Conservation (phyloP, 2,888 invertebrate genomes). For the Trichopoda pennipes region DNA sequence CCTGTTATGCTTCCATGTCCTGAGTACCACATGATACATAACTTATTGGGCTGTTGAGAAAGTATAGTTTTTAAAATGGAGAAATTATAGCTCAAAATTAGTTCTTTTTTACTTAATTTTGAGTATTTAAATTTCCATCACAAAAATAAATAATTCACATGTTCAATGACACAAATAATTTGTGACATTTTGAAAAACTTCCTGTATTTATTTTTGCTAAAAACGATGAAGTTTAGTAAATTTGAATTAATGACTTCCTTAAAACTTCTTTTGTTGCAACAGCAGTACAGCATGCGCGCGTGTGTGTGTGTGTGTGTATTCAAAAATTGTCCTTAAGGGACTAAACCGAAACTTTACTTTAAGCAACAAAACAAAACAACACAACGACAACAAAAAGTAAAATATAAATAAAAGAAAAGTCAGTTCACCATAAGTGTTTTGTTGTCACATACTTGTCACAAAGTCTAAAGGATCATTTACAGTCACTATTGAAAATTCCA, state of each 20-base stretch:
- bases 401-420: slow-evolving; percentile 23
- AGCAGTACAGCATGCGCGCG: slow-evolving; percentile 12
- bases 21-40: too few species aligned
- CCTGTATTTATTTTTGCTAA: slow-evolving; percentile 22
- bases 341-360: slow-evolving; percentile 34
- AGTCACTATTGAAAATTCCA: slow-evolving; percentile 60
- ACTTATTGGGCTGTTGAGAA: too few species aligned
- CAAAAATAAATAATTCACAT: background rate
- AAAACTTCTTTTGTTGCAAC: slow-evolving; percentile 14
- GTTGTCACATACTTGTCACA: slow-evolving; percentile 67
- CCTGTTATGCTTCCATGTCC: too few species aligned
- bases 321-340: slow-evolving; percentile 37
- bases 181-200: slow-evolving; percentile 4
- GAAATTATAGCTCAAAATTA: too few species aligned
- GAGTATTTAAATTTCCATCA: background rate
- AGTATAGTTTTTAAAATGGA: too few species aligned
- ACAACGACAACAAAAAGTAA: slow-evolving; percentile 8
- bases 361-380: slow-evolving; percentile 15
- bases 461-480: slow-evolving; percentile 66
- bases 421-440: slow-evolving; percentile 53
- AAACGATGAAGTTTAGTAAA: slow-evolving; percentile 29
- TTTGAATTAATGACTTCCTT: slow-evolving; percentile 56
- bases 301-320: background rate
- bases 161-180: slow-evolving; percentile 13
- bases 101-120: background rate